These are phyloP conservation scores for Drosophila dives DNA, from an alignment of 2,888 invertebrate species.

Conservation along the genomic window DNA sequence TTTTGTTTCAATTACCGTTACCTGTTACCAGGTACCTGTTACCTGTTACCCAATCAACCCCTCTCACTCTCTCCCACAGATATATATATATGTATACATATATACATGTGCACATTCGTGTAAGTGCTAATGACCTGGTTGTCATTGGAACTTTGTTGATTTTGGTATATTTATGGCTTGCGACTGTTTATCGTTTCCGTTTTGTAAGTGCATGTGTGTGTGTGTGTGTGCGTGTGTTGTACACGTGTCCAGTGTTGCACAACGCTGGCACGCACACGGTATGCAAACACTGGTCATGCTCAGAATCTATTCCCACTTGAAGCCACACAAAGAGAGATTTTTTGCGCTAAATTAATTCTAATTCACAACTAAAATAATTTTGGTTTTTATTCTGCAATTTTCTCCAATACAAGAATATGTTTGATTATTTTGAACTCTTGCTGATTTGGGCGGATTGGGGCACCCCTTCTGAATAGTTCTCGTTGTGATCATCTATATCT, in stretches of 20 bases:
- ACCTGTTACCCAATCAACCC: neutral
- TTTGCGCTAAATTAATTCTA: neutral
- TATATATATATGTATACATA: neutral
- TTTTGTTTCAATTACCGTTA: slow-evolving; percentile 77
- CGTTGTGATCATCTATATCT: too few species aligned
- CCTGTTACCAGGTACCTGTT: slow-evolving; percentile 58
- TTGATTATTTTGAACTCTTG: too few species aligned
- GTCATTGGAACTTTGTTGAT: neutral
- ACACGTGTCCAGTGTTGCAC: neutral
- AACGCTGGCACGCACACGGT: neutral
- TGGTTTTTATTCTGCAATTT: too few species aligned
- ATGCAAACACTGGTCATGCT: neutral
- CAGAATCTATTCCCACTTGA: neutral
- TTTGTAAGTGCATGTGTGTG: neutral
- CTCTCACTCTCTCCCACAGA: neutral
- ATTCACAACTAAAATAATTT: neutral
- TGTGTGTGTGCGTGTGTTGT: neutral
- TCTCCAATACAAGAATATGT: too few species aligned
- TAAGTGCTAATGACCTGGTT: neutral
- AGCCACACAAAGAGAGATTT: neutral
- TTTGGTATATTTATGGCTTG: neutral
- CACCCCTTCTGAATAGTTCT: too few species aligned
- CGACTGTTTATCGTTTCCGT: neutral
- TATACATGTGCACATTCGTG: neutral
- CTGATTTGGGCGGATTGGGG: too few species aligned